A percentile compares a stretch with the other conserved stretches of the same genome.
phyloP scores from a whole-genome alignment of 2,797 vertebrate genomes.

The Artibeus lituratus region DNA sequence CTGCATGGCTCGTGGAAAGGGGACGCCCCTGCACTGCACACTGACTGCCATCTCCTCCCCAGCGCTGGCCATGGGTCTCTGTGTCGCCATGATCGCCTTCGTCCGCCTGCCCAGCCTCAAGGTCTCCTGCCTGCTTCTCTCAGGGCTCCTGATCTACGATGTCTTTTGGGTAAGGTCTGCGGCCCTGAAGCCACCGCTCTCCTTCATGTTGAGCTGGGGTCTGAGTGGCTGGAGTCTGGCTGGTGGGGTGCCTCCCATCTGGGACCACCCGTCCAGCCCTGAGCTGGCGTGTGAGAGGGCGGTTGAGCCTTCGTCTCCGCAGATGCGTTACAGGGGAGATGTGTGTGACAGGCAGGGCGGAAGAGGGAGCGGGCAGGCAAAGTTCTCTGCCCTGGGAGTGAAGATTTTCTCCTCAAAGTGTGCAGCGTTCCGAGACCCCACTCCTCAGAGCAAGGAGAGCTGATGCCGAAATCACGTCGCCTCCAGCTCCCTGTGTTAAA shows the following conservation, averaged over 20 bases:
- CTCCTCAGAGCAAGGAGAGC: background rate
- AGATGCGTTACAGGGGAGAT: background rate
- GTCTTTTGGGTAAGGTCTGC: slow-evolving; percentile 96
- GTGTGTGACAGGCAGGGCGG: background rate
- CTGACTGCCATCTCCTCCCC: slow-evolving; percentile 48
- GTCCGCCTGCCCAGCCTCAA: slow-evolving; percentile 99
- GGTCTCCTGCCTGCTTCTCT: slow-evolving; percentile 98
- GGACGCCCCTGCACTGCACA: no score
- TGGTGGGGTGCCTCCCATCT: background rate
- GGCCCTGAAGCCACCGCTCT: slow-evolving; percentile 26
- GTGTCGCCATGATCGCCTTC: slow-evolving; percentile 99
- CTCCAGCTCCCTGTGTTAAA: background rate
- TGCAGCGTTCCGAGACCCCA: background rate
- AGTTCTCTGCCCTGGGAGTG: background rate
- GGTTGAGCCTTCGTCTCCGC: background rate
- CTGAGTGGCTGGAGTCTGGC: background rate
- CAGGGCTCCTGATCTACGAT: slow-evolving; percentile 98
- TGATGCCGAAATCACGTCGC: background rate
- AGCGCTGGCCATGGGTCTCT: slow-evolving; percentile 99
- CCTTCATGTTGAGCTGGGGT: slow-evolving; percentile 9
- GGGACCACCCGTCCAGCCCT: background rate
- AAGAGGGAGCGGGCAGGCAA: background rate
- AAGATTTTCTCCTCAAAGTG: background rate
- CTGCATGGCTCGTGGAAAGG: background rate
- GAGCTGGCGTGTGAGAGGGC: background rate